Evolutionary conservation across 1,140 invertebrate genomes (phyloP).

Genomic region (Solenopsis invicta): DNA sequence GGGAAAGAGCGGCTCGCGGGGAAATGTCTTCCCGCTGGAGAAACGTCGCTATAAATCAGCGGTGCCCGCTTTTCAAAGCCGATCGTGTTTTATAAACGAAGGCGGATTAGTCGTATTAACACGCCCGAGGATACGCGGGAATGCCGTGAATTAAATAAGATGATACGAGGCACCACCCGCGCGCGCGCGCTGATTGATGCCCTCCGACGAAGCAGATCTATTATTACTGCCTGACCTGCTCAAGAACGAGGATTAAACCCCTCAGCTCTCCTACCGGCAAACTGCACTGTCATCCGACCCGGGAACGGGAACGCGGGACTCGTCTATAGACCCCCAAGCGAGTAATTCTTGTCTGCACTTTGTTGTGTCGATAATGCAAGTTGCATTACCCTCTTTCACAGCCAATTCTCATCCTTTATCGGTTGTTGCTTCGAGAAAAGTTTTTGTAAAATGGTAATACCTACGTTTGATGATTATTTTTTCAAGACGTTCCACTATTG

Average conservation of each 20-base stretch:
- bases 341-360: constrained; percentile 7
- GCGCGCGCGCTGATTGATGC: constrained; percentile 45
- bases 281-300: constrained; percentile 32
- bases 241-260: constrained; percentile 47
- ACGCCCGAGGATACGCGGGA: background rate
- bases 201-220: constrained; percentile 38
- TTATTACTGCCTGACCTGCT: constrained; percentile 53
- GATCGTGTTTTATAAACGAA: constrained; percentile 57
- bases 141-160: constrained; percentile 53
- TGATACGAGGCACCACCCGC: constrained; percentile 3
- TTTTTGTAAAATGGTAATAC: background rate
- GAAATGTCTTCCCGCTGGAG: constrained; percentile 9
- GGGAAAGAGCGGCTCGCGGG: constrained; percentile 41
- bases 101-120: constrained; percentile 55
- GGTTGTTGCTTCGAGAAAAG: background rate
- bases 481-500: background rate
- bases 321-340: background rate
- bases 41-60: constrained; percentile 34
- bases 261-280: background rate
- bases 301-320: constrained; percentile 21
- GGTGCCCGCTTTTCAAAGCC: constrained; percentile 12
- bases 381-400: background rate
- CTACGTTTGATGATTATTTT: background rate
- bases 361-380: background rate
- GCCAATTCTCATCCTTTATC: constrained; percentile 11